phyloP scores from a whole-genome alignment of 2,888 invertebrate genomes.

The Polyommatus icarus region DNA sequence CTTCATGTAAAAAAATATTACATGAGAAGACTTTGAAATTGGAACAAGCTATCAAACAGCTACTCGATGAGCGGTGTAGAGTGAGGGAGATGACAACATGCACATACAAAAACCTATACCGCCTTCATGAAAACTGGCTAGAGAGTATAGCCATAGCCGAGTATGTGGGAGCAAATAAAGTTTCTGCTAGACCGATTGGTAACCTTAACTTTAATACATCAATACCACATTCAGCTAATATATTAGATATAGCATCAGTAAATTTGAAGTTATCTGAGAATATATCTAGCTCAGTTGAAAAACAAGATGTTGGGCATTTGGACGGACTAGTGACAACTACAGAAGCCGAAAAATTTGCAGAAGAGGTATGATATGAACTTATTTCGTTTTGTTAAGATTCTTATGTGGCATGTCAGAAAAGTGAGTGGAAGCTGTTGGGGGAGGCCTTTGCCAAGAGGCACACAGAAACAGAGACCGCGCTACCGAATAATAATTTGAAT shows the following conservation, averaged over 20 bases:
- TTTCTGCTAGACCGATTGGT: conserved; percentile 68
- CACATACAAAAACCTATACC: conserved; percentile 82
- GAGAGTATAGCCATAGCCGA: conserved; percentile 71
- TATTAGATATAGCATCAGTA: conserved; percentile 82
- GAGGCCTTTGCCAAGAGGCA: too few relatives aligned
- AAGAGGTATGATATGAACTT: conserved; percentile 70
- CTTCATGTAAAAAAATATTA: conserved; percentile 90
- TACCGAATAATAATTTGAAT: too few relatives aligned
- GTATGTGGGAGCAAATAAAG: conserved; percentile 59
- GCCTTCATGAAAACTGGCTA: conserved; percentile 71
- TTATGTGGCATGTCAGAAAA: too few relatives aligned
- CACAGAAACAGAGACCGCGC: too few relatives aligned
- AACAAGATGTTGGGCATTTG: conserved; percentile 68
- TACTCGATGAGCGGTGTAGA: conserved; percentile 85
- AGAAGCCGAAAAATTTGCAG: conserved; percentile 80
- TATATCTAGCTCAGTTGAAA: conserved; percentile 71
- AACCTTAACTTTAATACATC: conserved; percentile 75
- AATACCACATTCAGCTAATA: conserved; percentile 78
- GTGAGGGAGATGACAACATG: conserved; percentile 82
- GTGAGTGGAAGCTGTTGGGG: too few relatives aligned
- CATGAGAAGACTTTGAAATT: conserved; percentile 85
- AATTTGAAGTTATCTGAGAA: conserved; percentile 83
- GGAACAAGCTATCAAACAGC: conserved; percentile 84
- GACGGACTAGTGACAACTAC: conserved; percentile 67
- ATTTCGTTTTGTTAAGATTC: too few relatives aligned